Evolutionary conservation across 2,888 invertebrate species (phyloP), one percentile per base, ranked within the genome.

Genomic region (Cheilosia scutellata): DNA sequence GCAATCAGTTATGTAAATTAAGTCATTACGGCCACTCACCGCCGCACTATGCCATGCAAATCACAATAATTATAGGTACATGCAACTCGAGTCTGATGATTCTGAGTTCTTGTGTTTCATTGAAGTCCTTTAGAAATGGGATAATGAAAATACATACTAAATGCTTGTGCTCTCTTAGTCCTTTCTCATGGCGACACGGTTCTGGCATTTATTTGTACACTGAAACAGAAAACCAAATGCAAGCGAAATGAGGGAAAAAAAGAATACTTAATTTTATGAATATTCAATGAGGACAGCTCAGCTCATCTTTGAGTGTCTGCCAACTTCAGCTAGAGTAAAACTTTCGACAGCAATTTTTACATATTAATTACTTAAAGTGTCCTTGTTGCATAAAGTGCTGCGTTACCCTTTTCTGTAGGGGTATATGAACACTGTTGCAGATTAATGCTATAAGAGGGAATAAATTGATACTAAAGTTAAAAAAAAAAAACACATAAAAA

Each of bases 261-360:
- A 42, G 25, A 60, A n/a, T 60, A 42, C 25, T 60, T 27, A 25
- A n/a, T 25, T 44, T 63, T 31, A 63, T 63, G 62, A 63, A 63
- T 63, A 63, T 63, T 63, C 62, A 63, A 47, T 62, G 25, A 44
- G 42, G 27, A 29, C 42, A 27, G 42, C 37, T n/a, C 60, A 27
- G 62, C n/a, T 44, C 62, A 62, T 44, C 62, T 42, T 13, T 9
- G 47, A 62, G 44, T 29, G 42, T 29, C 40, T 60, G 25, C 13
- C 16, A 47, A 16, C 47, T 47, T 47, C 20, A 16, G 16, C 2
- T 20, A 9, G 47, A 7, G 9, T 29, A 42, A 13, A n/a, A 44
- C n/a, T 42, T 60, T 27, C 20, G 49, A 47, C 31, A 33, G 33
- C 6, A 20, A n/a, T 49, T 55, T 55, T 55, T 33, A 31, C 29